A percentile compares a stretch with the other conserved stretches of the same genome.
Conservation (phyloP, 1,140 invertebrate genomes). For the Pinna nobilis region DNA sequence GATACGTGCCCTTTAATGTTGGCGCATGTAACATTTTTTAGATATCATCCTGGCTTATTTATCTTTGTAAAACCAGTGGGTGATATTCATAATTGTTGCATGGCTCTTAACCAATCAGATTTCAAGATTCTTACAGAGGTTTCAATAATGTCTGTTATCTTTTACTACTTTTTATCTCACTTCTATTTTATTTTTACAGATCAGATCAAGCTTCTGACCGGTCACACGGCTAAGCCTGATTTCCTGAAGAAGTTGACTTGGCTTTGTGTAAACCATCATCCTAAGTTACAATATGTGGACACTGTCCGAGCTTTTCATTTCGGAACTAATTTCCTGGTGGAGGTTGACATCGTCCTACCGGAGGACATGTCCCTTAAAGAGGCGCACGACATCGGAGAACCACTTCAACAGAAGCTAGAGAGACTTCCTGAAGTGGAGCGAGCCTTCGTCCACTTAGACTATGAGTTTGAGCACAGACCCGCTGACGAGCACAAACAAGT, state of each 20-base stretch:
- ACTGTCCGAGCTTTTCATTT: conserved; percentile 77
- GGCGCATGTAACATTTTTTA: neutral
- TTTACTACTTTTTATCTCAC: too few species aligned
- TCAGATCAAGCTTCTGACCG: conserved; percentile 71
- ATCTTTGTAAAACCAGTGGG: too few species aligned
- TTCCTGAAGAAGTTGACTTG: conserved; percentile 74
- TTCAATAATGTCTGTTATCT: too few species aligned
- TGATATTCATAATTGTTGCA: too few species aligned
- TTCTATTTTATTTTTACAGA: conserved; percentile 53
- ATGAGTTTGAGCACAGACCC: conserved; percentile 73
- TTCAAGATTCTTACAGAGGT: too few species aligned
- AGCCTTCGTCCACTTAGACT: conserved; percentile 77
- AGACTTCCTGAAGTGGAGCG: conserved; percentile 75
- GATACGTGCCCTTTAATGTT: too few species aligned
- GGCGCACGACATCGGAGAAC: conserved; percentile 76
- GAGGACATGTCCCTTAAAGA: conserved; percentile 73
- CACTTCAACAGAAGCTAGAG: conserved; percentile 76
- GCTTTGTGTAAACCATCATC: conserved; percentile 73
- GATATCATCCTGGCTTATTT: too few species aligned
- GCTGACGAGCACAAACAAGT: conserved; percentile 69
- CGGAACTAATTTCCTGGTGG: conserved; percentile 74
- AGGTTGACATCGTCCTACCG: conserved; percentile 74
- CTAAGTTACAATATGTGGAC: conserved; percentile 68
- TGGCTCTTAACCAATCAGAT: too few species aligned
- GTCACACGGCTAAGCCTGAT: conserved; percentile 71